Conservation (phyloP, 2,797 vertebrate genomes). For the Acrossocheilus wenchowensis region DNA sequence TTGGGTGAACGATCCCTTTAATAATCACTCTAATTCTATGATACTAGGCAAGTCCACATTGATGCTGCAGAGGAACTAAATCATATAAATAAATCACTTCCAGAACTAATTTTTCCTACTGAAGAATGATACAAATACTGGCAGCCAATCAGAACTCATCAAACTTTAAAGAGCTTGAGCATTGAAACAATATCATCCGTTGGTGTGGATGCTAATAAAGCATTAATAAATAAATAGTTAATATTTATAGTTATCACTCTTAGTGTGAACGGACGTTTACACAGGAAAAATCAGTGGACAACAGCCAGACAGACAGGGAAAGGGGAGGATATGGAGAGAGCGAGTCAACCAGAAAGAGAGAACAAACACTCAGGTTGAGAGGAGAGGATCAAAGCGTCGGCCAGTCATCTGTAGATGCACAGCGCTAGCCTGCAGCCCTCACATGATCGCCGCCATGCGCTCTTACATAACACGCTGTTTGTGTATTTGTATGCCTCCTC, state of each 20-base stretch:
- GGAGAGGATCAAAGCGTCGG: slow-evolving; percentile 67
- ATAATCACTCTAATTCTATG: not conserved
- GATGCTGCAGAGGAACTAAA: not conserved
- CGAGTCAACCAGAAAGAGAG: slow-evolving; percentile 40
- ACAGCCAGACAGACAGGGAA: not conserved
- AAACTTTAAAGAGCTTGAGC: not conserved
- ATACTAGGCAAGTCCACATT: too few species aligned
- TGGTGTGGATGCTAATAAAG: not conserved
- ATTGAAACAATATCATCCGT: not conserved
- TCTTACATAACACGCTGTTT: slow-evolving; percentile 59
- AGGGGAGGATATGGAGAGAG: slow-evolving; percentile 2
- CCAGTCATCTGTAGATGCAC: slow-evolving; percentile 61
- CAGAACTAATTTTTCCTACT: not conserved
- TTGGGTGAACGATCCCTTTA: too few species aligned
- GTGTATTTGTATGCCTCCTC: slow-evolving; percentile 25
- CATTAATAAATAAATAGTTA: not conserved
- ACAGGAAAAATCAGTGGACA: slow-evolving; percentile 23
- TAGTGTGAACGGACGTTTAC: not conserved
- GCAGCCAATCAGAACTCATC: not conserved
- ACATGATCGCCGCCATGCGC: slow-evolving; percentile 62
- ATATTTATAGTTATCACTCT: not conserved
- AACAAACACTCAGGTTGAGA: slow-evolving; percentile 50
- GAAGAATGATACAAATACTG: not conserved
- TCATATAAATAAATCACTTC: not conserved
- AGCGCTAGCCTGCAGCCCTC: slow-evolving; percentile 63